Base-by-base conservation (phyloP, 2,113 vertebrate species). In the Sinocyclocheilus rhinocerous region DNA sequence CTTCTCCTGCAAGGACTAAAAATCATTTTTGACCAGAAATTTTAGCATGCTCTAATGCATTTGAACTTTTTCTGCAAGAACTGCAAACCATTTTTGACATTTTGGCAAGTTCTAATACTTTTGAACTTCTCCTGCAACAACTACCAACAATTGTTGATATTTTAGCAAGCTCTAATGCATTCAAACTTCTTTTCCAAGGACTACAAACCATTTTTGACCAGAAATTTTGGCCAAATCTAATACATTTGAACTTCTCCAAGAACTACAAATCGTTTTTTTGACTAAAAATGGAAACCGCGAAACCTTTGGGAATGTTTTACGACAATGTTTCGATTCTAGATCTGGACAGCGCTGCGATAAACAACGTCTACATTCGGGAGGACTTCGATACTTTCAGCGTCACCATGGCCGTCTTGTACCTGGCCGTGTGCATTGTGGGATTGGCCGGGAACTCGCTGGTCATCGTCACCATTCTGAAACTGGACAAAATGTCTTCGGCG, bases 381-480 rank as follows among this genome's bases (percentile, higher is more conserved):
- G 59, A 18, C 26, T n/a, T 89, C 0, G 81, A 91, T 1, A 84
- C 86, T 0, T 94, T 92, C 4, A 84, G 91, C 45, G 79, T 93
- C 77, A 24, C 89, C 22, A 90, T 95, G 91, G 93, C 92, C 0
- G 24, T 91, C 0, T 89, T 95, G 29, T 94, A 95, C 86, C 86
- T 94, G 24, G 24, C 87, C 12, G 92, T 96, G 13, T 95, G 95
- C 63, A 75, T 94, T 6, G 67, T 92, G 61, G 95, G 95, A 39
- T 89, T 96, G 0, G 73, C 89, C 0, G 95, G 94, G 5, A 96
- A 96, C 89, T 65, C 82, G 6, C 90, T 95, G 0, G 95, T 96
- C 42, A 90, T 94, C 0, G 24, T 92, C 0, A 88, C 92, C 86
- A 91, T 95, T 39, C 89, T 95, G 26, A 95, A 95, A 87, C 15